Evolutionary conservation across 2,888 invertebrate genomes (phyloP), one percentile per base, ranked within the genome.

Genomic region (Clostera curtula): DNA sequence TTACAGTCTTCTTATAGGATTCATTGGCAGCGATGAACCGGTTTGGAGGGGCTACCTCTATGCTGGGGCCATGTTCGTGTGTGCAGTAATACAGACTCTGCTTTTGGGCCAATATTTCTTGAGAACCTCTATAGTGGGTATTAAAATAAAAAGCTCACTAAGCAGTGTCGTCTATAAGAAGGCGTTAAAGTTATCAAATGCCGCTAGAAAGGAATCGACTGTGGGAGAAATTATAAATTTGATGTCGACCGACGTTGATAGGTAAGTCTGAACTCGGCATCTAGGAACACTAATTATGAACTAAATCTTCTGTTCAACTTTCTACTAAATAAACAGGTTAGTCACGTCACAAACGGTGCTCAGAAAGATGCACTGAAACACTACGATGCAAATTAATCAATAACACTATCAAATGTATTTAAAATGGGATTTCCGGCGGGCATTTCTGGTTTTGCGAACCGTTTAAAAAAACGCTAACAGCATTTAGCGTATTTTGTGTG

Each of bases 181-280:
- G 82, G 89, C 92, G 2, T 59, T 93, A 31, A 79, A 86, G 24
- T 87, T 92, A 66, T 92, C 92, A 0, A 91, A 90, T 56, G 72
- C 87, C 1, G 87, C 92, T 0, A 83, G 90, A 25, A 92, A 91
- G 59, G 89, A 90, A 43, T 89, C 90, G 0, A 92, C 93, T 0
- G 89, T 92, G 3, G 93, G 93, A 27, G 93, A 94, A 85, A 93
- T 94, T 46, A 93, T 93, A 2, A 94, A 93, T 66, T 73, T 93
- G 36, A 93, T 94, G 93, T 89, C 92, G 3, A 93, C 93, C 0
- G 94, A 94, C 66, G 92, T 93, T 0, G 93, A 93, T 61, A 83
- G 88, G 59, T 67, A 35, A 41, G 30, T 33, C n/a, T n/a, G n/a
- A n/a, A n/a, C n/a, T n/a, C n/a, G n/a, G n/a, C n/a, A n/a, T n/a